These are phyloP conservation scores for Drosophila parthenogenetica DNA, from an alignment of 2,888 invertebrate species.

Conservation along the genomic window DNA sequence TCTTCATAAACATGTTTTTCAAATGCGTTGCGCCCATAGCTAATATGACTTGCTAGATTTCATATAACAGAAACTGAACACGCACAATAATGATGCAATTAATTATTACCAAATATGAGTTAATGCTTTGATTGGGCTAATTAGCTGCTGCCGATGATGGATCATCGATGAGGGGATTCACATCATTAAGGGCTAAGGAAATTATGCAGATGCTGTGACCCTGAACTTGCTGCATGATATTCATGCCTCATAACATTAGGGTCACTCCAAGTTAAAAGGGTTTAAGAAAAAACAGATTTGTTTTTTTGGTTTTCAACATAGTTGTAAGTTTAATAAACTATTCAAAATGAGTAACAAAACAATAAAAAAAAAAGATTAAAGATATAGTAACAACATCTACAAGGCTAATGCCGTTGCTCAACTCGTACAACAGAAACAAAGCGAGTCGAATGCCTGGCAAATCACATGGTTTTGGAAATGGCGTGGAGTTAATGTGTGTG, in stretches of 20 bases:
- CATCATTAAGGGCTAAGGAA: slow-evolving; percentile 8
- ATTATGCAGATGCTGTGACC: slow-evolving; percentile 1
- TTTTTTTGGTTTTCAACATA: slow-evolving; percentile 33
- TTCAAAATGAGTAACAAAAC: slow-evolving; percentile 24
- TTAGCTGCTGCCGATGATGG: slow-evolving; percentile 17
- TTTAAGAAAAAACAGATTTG: background rate
- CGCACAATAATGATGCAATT: slow-evolving; percentile 12
- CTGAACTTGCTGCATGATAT: too few relatives aligned
- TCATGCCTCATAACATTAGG: too few relatives aligned
- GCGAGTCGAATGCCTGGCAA: slow-evolving; percentile 53
- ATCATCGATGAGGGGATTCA: background rate
- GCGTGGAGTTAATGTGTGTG: background rate
- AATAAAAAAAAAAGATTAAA: slow-evolving; percentile 22
- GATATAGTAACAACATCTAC: slow-evolving; percentile 62
- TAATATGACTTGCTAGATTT: background rate
- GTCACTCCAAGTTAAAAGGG: background rate
- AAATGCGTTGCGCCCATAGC: background rate
- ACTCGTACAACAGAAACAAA: slow-evolving; percentile 71
- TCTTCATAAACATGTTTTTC: background rate
- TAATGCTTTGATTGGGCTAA: slow-evolving; percentile 21
- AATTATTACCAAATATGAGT: slow-evolving; percentile 7
- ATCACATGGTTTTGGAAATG: slow-evolving; percentile 34
- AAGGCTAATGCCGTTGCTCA: slow-evolving; percentile 65
- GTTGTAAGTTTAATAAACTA: slow-evolving; percentile 54
- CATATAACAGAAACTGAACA: slow-evolving; percentile 7